Base-by-base conservation (phyloP, 2,888 invertebrate genomes). In the Chelonus formosanus region DNA sequence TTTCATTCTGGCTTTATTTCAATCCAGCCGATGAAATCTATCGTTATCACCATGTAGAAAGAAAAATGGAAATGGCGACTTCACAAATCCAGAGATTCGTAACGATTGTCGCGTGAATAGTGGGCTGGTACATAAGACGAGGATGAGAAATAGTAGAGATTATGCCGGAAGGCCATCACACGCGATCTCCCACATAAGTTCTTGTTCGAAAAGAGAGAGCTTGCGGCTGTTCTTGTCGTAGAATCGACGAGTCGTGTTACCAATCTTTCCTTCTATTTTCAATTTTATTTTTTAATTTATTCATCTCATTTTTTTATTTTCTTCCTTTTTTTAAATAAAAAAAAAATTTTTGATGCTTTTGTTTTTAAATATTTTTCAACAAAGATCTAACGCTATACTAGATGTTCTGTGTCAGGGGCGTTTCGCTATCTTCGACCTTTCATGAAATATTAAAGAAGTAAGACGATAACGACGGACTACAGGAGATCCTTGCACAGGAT, bases 111-210 rank as follows among this genome's bases (percentile, higher is more conserved):
- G 55, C 7, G 35, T 8, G 43, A 10, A n/a, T n/a, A 8, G 35
- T n/a, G n/a, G 36, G n/a, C 7, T 43, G 8, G 32, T 31, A 20
- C 32, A 35, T 35, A 20, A 48, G 53, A 36, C 43, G 50, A 61
- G 60, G 43, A 44, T 60, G 60, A 65, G 60, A 61, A 44, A 66
- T 66, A 58, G 57, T 50, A 67, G 62, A 63, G 62, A 62, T 67
- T 63, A 67, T 45, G 67, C 67, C 57, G 47, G 67, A 53, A 53
- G 58, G 67, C 62, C 67, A 67, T 67, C 67, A 67, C 58, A 62
- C 60, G 55, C 67, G 73, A 75, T 72, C 76, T 71, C 67, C 57
- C 73, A 71, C 76, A 75, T 77, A 75, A 73, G 74, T 77, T 74
- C 75, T 77, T 52, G 72, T 77, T 65, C 59, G 44, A 48, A 62